These are phyloP conservation scores for Elysia chlorotica DNA, from an alignment of 1,140 invertebrate genomes.

Conservation along the genomic window DNA sequence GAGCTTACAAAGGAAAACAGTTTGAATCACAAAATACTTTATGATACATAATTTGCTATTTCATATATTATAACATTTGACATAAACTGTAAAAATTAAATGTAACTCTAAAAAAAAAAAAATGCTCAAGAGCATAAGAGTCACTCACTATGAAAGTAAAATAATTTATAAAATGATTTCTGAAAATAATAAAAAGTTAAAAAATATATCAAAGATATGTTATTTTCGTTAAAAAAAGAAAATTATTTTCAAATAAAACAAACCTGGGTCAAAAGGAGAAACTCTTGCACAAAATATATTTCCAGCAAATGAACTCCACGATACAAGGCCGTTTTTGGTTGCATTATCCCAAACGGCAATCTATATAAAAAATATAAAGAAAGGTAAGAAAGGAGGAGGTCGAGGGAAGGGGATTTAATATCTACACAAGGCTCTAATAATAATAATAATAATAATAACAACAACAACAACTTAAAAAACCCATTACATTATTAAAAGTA, in stretches of 20 bases:
- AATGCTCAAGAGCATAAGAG: neutral
- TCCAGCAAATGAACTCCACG: constrained; percentile 71
- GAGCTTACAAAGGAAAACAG: too few relatives aligned
- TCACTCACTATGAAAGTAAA: too few relatives aligned
- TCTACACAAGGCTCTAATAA: too few relatives aligned
- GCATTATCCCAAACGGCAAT: constrained; percentile 68
- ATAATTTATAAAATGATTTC: neutral
- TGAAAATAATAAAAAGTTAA: neutral
- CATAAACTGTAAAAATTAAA: neutral
- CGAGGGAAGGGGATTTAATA: neutral
- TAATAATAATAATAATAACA: neutral
- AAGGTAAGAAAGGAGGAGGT: neutral
- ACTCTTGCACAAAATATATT: constrained; percentile 70
- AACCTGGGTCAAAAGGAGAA: constrained; percentile 74
- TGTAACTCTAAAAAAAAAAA: neutral
- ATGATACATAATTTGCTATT: too few relatives aligned
- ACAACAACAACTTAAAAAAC: too few relatives aligned
- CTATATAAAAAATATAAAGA: constrained; percentile 33
- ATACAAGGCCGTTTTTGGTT: constrained; percentile 56
- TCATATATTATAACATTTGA: too few relatives aligned
- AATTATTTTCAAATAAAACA: neutral
- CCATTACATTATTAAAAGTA: too few relatives aligned
- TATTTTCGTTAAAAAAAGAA: neutral
- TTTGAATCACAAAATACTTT: too few relatives aligned
- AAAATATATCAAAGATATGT: neutral